phyloP scores from a whole-genome alignment of 2,797 vertebrate species.

The Danio tinwini region DNA sequence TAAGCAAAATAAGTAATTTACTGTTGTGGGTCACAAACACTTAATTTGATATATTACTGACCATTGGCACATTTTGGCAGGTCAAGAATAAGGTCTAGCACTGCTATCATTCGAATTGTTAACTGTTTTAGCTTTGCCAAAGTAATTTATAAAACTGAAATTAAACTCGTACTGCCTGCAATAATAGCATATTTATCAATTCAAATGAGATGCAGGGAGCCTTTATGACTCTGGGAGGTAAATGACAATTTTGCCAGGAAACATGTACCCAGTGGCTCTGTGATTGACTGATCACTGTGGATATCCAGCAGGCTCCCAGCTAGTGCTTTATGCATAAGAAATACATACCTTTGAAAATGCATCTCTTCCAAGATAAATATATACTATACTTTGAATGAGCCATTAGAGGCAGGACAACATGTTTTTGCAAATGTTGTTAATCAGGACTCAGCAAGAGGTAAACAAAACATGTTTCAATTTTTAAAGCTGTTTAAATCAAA shows the following conservation, averaged over 20 bases:
- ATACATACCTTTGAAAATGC: background rate
- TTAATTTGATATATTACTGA: background rate
- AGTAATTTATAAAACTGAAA: slow-evolving; percentile 37
- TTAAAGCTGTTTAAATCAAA: background rate
- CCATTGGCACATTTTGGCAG: background rate
- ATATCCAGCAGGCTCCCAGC: slow-evolving; percentile 30
- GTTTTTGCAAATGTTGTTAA: background rate
- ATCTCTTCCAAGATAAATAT: background rate
- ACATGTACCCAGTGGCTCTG: slow-evolving; percentile 30
- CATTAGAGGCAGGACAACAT: background rate
- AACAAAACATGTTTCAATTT: background rate
- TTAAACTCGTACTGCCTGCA: background rate
- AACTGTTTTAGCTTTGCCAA: slow-evolving; percentile 16
- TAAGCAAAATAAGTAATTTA: background rate
- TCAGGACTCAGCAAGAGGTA: background rate
- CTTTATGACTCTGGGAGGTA: slow-evolving; percentile 40
- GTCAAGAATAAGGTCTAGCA: background rate
- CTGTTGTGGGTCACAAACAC: background rate
- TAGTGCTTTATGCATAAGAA: slow-evolving; percentile 22
- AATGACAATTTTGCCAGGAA: slow-evolving; percentile 47
- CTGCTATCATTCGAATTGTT: background rate
- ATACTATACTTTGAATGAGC: background rate
- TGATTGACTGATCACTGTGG: slow-evolving; percentile 21
- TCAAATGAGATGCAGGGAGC: slow-evolving; percentile 28
- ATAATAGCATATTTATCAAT: slow-evolving; percentile 24